Base-by-base conservation (phyloP, 2,888 invertebrate genomes). In the Drosophila recens region DNA sequence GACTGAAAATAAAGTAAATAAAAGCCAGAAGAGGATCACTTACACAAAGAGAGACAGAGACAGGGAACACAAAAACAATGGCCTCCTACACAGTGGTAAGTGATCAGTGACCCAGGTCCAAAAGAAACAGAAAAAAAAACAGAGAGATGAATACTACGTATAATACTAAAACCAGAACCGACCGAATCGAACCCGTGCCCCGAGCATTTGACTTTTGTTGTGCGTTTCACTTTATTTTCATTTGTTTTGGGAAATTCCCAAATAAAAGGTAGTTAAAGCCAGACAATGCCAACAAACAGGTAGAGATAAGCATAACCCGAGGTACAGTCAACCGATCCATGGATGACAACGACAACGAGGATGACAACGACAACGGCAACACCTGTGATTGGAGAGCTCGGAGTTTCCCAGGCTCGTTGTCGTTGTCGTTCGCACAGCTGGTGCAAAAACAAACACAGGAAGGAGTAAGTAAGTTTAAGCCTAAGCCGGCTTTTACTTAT, bases 161-260 rank as follows among this genome's bases (percentile, higher is more conserved):
- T 61, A 48, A 56, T 42, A 64, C 42, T 43, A 65, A 36, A 57
- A 23, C 57, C 43, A 27, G 40, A 59, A 59, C 23, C 46, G 38
- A 59, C 23, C 46, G 38, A 66, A 40, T 53, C 36, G 58, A 75
- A 67, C 72, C 72, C 78, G 75, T 70, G 81, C 79, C 77, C 58
- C 52, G 79, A 65, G 75, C 80, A 86, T 79, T 89, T 87, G 89
- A 89, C 89, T 87, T 87, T 88, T 89, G 87, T 87, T 89, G 75
- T 82, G 81, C 70, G 80, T 61, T 89, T 78, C 81, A 79, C 79
- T 85, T 89, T 85, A 82, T 84, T 88, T 87, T 87, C 86, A 81
- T 84, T 84, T 88, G 82, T 88, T 89, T 89, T 87, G 87, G 87
- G 88, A 87, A 88, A 59, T 88, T 87, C 87, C 87, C 73, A 88